A percentile compares a stretch with the other conserved stretches of the same genome.
Evolutionary conservation across 2,797 vertebrate species (phyloP).

Genomic region (Propithecus deckenii): DNA sequence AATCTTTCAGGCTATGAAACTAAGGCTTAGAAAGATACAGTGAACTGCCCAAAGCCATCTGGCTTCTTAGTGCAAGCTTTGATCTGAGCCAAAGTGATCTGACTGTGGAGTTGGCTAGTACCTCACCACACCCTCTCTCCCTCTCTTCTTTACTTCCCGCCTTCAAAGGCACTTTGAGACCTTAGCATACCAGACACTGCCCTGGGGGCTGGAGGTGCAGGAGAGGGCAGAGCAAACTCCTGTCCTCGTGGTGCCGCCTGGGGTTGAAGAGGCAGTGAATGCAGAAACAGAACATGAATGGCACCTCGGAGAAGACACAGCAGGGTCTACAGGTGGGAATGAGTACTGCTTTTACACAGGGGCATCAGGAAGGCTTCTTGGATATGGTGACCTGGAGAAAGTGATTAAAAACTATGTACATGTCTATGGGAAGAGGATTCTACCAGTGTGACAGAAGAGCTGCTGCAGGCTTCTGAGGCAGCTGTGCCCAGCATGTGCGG

Average conservation of each 20-base stretch:
- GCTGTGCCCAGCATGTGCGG: not conserved
- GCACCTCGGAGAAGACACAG: not conserved
- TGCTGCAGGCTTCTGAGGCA: not conserved
- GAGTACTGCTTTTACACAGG: not conserved
- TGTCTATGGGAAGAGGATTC: not conserved
- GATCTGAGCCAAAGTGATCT: not conserved
- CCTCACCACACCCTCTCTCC: not conserved
- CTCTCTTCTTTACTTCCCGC: not conserved
- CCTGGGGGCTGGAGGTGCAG: not conserved
- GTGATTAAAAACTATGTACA: not conserved
- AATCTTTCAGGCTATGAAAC: not conserved
- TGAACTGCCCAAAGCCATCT: not conserved
- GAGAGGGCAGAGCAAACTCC: not conserved
- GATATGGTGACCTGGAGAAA: not conserved
- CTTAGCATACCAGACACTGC: not conserved
- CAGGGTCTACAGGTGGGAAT: not conserved
- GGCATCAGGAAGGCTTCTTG: not conserved
- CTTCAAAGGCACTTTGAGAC: not conserved
- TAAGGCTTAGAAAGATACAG: not conserved
- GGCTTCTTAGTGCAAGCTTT: not conserved
- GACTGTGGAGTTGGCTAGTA: not conserved
- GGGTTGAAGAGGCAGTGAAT: not conserved
- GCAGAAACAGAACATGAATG: accelerated
- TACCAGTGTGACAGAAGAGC: not conserved
- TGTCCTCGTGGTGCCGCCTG: not conserved